A percentile compares a stretch with the other conserved stretches of the same genome.
phyloP scores from a whole-genome alignment of 1,140 invertebrate genomes.

The Papilio glaucus region DNA sequence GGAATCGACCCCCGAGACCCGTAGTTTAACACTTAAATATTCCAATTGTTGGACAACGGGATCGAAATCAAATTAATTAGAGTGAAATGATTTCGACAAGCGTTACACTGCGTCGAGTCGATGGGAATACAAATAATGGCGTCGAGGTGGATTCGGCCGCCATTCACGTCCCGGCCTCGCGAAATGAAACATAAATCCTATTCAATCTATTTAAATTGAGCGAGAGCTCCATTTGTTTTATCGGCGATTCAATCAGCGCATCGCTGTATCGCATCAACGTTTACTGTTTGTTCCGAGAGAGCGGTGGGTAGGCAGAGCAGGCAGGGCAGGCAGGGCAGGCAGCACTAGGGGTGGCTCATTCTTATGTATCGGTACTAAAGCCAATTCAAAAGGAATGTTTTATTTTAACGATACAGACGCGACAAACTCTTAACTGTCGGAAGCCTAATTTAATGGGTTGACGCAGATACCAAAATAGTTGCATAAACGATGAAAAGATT shows the following conservation, averaged over 20 bases:
- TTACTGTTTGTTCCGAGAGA: slow-evolving; percentile 40
- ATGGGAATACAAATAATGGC: slow-evolving; percentile 37
- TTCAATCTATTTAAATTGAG: slow-evolving; percentile 80
- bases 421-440: background rate
- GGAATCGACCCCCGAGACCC: too few species aligned
- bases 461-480: background rate
- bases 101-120: background rate
- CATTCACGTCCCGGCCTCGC: slow-evolving; percentile 59
- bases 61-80: slow-evolving; percentile 29
- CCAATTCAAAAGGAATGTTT: background rate
- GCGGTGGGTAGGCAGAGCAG: background rate
- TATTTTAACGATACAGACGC: background rate
- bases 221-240: slow-evolving; percentile 76
- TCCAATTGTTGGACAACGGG: slow-evolving; percentile 28
- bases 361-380: slow-evolving; percentile 4
- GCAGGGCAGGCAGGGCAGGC: too few species aligned
- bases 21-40: slow-evolving; percentile 17
- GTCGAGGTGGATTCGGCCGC: slow-evolving; percentile 44
- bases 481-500: too few species aligned
- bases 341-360: background rate
- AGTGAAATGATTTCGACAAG: slow-evolving; percentile 11
- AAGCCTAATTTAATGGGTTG: background rate
- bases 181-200: slow-evolving; percentile 77
- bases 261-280: slow-evolving; percentile 58
- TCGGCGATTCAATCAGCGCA: slow-evolving; percentile 70